Evolutionary conservation across 2,797 vertebrate genomes (phyloP), one percentile per base, ranked within the genome.

Genomic region (Gymnoscopelus braueri): DNA sequence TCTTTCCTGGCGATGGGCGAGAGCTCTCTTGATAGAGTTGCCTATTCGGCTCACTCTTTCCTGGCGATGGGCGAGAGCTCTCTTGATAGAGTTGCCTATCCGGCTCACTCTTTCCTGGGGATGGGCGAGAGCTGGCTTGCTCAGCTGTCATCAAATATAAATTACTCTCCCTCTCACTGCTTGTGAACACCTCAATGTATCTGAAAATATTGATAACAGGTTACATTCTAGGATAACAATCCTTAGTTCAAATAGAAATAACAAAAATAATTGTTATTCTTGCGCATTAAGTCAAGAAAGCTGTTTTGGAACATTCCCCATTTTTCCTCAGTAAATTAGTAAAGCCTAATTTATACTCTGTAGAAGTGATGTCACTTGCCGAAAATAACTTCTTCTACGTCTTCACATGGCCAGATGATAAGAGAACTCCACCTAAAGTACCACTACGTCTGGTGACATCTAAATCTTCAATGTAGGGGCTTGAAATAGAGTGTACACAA

Each of bases 141-240:
- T 8, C 65, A 2, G 0, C 66, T 19, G 13, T 71, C 52, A 1
- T 64, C 72, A 52, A 24, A 3, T 11, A n/a, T 0, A 77, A 63
- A 0, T 14, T 39, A 68, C 96, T 91, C 8, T 95, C 94, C 11
- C 86, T 92, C 53, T 50, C 94, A 29, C 81, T 93, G 83, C 96
- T 95, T 10, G 95, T 88, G 10, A 96, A 98, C 85, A 99, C 95
- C 83, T 99, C 94, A 35, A 99, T 95, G 26, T 98, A 99, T 44
- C 98, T 99, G 69, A 71, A 73, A 5, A 63, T 0, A 11, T 24
- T 7, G 44, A 54, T 60, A 55, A 49, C 32, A 23, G 2, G 4
- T 12, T 35, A 39, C 11, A 49, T 44, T 0, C 0, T 19, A 19
- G 19, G 19, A 19, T 19, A 56, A 35, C 12, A 59, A 14, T 9